Conservation (phyloP, 2,888 invertebrate genomes). For the Thymelicus sylvestris region DNA sequence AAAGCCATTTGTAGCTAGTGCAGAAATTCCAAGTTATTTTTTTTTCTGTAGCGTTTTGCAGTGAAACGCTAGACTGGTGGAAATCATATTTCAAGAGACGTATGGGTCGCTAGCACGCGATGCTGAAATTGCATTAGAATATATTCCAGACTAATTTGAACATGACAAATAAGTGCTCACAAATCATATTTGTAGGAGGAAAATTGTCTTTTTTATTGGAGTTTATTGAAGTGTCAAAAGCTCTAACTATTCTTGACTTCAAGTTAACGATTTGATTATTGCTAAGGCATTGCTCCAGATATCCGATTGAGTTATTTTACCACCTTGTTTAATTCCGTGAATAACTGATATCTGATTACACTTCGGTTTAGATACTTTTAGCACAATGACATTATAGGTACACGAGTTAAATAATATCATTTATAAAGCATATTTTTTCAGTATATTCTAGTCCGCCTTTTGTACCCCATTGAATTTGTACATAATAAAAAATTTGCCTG, state of each 20-base stretch:
- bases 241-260: background rate
- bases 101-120: constrained; percentile 8
- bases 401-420: no score
- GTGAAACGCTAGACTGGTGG: background rate
- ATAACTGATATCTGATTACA: no score
- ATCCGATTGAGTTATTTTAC: no score
- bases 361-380: no score
- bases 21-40: background rate
- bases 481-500: no score
- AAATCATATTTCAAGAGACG: constrained; percentile 13
- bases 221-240: background rate
- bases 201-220: background rate
- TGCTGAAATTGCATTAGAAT: constrained; percentile 8
- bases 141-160: background rate
- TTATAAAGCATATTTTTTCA: no score
- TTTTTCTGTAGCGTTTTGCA: constrained; percentile 1
- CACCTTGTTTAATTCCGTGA: no score
- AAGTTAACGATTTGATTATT: no score
- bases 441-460: no score
- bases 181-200: background rate
- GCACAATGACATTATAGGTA: no score
- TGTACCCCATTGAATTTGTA: no score
- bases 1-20: background rate
- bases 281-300: no score
- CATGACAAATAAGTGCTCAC: background rate